Conservation (phyloP, 2,113 vertebrate species). For the Elachura formosa region DNA sequence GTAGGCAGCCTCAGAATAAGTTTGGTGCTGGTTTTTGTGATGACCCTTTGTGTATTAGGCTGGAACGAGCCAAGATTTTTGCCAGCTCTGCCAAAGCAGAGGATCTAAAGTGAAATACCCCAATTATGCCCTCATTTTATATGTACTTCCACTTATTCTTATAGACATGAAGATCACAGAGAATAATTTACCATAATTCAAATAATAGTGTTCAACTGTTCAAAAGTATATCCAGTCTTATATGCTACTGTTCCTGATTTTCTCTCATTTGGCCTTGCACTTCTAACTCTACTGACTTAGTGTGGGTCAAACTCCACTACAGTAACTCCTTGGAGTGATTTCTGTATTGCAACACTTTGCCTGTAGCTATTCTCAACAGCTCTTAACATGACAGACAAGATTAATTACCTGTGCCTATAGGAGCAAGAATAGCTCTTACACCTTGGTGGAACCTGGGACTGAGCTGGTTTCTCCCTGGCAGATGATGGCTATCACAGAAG, state of each 20-base stretch:
- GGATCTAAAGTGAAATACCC: background rate
- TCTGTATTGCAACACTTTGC: background rate
- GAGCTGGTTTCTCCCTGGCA: background rate
- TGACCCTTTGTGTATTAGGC: background rate
- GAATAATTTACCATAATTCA: background rate
- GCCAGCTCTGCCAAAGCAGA: background rate
- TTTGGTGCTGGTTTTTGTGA: background rate
- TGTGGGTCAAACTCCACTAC: background rate
- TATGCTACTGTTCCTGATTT: background rate
- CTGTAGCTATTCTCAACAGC: slow-evolving; percentile 17
- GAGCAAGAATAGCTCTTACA: slow-evolving; percentile 1
- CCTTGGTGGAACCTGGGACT: background rate
- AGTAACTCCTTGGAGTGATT: background rate
- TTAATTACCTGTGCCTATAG: background rate
- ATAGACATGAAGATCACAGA: background rate
- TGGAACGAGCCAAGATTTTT: background rate
- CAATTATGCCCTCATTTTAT: background rate
- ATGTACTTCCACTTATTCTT: background rate
- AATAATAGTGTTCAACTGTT: background rate
- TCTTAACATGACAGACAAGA: background rate
- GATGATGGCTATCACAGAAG: background rate
- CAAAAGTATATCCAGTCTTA: background rate
- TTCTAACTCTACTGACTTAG: background rate
- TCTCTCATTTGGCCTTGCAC: background rate
- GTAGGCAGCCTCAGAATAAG: background rate